A percentile compares a stretch with the other conserved stretches of the same genome.
Conservation (phyloP, 2,888 invertebrate genomes). For the Chloroclystis v-ata region DNA sequence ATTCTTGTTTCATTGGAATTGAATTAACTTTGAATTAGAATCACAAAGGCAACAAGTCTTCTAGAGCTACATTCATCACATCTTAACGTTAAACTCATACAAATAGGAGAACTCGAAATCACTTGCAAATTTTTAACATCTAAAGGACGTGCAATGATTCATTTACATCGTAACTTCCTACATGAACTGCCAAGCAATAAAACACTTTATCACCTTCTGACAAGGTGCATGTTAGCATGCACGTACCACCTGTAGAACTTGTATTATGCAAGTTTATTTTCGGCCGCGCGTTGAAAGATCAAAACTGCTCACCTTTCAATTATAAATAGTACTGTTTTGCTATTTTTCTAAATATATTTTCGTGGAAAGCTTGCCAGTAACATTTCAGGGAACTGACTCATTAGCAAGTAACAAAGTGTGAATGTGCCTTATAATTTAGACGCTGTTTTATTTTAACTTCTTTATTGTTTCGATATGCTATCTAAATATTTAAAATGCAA, state of each 20-base stretch:
- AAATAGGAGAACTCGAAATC: neutral
- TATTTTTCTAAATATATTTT: slow-evolving; percentile 1
- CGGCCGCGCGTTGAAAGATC: slow-evolving; percentile 20
- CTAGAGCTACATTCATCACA: too few species aligned
- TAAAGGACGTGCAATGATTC: slow-evolving; percentile 12
- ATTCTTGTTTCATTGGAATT: too few species aligned
- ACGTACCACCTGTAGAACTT: slow-evolving; percentile 25
- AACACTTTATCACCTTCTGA: slow-evolving; percentile 7
- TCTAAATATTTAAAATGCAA: too few species aligned
- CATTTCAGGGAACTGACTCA: too few species aligned
- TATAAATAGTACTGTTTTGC: slow-evolving; percentile 15
- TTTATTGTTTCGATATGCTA: too few species aligned
- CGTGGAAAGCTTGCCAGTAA: neutral
- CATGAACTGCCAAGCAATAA: slow-evolving; percentile 11
- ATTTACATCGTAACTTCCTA: slow-evolving; percentile 23
- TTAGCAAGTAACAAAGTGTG: too few species aligned
- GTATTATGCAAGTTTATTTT: slow-evolving; percentile 24
- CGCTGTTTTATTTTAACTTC: too few species aligned
- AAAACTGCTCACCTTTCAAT: slow-evolving; percentile 21
- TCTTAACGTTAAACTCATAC: neutral
- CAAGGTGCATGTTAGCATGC: slow-evolving; percentile 6
- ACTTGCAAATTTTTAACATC: neutral
- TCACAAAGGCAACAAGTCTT: too few species aligned
- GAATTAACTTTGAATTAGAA: too few species aligned
- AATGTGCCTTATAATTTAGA: too few species aligned